These are phyloP conservation scores for Cheilosia grossa DNA, from an alignment of 2,888 invertebrate species.

Conservation along the genomic window DNA sequence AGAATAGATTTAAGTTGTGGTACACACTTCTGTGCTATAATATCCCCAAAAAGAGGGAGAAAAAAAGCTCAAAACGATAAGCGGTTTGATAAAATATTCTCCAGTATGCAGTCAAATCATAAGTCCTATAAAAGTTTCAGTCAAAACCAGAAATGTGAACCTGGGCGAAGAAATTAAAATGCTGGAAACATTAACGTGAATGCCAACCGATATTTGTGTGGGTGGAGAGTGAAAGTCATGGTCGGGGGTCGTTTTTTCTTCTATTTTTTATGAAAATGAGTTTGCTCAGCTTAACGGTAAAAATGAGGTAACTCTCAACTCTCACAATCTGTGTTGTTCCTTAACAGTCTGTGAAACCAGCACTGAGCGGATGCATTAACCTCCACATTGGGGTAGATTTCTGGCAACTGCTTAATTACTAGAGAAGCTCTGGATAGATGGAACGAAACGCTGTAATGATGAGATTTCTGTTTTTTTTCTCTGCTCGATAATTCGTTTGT, in stretches of 20 bases:
- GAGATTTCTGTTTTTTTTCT: slow-evolving; percentile 10
- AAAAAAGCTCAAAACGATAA: too few species aligned
- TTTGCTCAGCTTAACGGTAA: slow-evolving; percentile 11
- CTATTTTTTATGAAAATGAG: background rate
- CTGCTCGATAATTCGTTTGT: background rate
- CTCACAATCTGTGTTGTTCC: background rate
- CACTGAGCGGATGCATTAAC: slow-evolving; percentile 10
- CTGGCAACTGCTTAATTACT: slow-evolving; percentile 40
- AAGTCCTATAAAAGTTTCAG: background rate
- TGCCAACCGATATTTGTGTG: too few species aligned
- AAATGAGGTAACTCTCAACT: slow-evolving; percentile 6
- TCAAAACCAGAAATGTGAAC: too few species aligned
- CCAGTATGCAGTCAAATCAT: background rate
- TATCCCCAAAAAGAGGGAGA: too few species aligned
- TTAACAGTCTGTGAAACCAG: background rate
- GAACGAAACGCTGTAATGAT: slow-evolving; percentile 6
- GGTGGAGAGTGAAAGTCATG: background rate
- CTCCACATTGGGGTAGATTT: slow-evolving; percentile 12
- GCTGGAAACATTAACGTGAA: background rate
- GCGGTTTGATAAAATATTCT: background rate
- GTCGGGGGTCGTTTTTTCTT: too few species aligned
- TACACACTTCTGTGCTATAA: too few species aligned
- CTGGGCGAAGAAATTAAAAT: slow-evolving; percentile 1
- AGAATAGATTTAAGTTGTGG: too few species aligned
- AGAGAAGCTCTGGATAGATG: background rate